Base-by-base conservation (phyloP, 2,888 invertebrate genomes). In the Keiferia lycopersicella region DNA sequence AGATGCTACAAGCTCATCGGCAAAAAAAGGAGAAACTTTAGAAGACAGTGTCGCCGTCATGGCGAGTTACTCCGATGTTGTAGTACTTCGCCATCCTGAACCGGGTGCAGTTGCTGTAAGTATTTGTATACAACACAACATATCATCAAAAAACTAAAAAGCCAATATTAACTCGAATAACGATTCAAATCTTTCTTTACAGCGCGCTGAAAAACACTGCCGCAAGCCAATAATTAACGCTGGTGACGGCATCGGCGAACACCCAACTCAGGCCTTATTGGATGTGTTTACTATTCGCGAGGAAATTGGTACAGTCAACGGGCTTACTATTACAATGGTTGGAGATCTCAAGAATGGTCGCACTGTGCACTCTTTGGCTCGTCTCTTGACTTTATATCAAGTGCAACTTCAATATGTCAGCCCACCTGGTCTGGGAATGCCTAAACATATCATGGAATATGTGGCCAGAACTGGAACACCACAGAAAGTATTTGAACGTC, bases 241-340 rank as follows among this genome's bases (percentile, higher is more conserved):
- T 12, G 99, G 99, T 1, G 99, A 99, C 88, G 99, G 99, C 10
- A 93, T 97, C 0, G 98, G 98, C 0, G 98, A 99, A 82, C 98
- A 99, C 87, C 99, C 99, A 0, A 98, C 98, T 0, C 99, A 99
- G 92, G 99, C 99, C 0, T 91, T 99, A 14, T 92, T 99, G 11
- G 99, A 99, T 80, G 95, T 99, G 3, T 99, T 99, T 81, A 99
- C 99, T 6, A 99, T 99, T 74, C 94, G 99, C 68, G 98, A 99
- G 89, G 99, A 99, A 92, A 98, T 99, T 67, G 99, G 99, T 72
- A 99, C 99, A 0, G 99, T 99, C 0, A 99, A 99, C 81, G 98
- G 98, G 0, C 92, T 99, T 11, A 98, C 97, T 0, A 98, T 99
- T 62, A 99, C 99, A 0, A 96, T 99, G 95, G 99, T 99, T 20